Base-by-base conservation (phyloP, 1,140 invertebrate species). In the Plutomurus gul region DNA sequence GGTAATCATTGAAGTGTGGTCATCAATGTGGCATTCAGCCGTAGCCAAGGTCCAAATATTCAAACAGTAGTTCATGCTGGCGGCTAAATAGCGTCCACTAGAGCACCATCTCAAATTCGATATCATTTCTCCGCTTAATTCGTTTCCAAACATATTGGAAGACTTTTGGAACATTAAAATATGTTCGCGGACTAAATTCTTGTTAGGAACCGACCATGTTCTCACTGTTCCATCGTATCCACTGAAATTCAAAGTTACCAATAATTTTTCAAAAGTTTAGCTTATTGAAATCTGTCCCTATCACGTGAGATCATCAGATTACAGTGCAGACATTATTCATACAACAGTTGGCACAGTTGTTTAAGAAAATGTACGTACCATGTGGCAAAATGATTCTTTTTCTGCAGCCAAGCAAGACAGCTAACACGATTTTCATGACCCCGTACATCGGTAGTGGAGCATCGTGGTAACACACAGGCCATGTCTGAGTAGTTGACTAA, bases 191-290 rank as follows among this genome's bases (percentile, higher is more conserved):
- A 86, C 85, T 43, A 85, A 85, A 36, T 87, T 85, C 43, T 85
- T 86, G 76, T 86, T 86, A 20, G 85, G 86, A 47, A 86, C 85
- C 83, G 82, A 87, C 91, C 91, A 91, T 5, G 91, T 84, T n/a
- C 90, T 84, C 0, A 91, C 88, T n/a, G 90, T 91, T n/a, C 90
- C 89, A 86, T 92, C 91, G 84, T 88, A 89, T 3, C 90, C 90
- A 85, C 90, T 89, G 27, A n/a, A n/a, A n/a, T n/a, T n/a, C 10
- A 75, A 75, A 46, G 11, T 4, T 33, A 39, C 11, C 4, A 43
- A 39, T 10, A n/a, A 56, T 56, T 16, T 43, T 43, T 43, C 22
- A 22, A 51, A 51, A 10, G 5, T 25, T 0, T 25, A 10, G 22
- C 20, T 18, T 51, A 2, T 22, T 25, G 0, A 47, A 47, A 4